Evolutionary conservation across 1,140 invertebrate genomes (phyloP).

Genomic region (Elymnias hypermnestra): DNA sequence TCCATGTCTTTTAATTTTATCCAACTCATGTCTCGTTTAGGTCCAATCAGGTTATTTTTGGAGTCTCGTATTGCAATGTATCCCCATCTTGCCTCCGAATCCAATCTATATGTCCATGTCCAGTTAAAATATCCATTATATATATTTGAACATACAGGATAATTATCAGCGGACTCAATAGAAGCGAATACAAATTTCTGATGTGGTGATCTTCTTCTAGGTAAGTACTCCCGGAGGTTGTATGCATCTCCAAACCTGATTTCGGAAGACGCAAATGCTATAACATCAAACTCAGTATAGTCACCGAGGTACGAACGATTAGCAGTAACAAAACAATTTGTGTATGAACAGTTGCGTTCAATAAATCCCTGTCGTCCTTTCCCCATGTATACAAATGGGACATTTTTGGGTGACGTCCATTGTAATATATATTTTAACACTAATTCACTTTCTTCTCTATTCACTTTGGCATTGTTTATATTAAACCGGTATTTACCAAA

Average conservation of each 20-base stretch:
- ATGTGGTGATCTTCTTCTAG: slow-evolving; percentile 31
- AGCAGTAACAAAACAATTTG: slow-evolving; percentile 47
- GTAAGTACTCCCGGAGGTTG: slow-evolving; percentile 25
- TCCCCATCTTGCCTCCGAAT: slow-evolving; percentile 70
- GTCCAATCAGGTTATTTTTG: slow-evolving; percentile 42
- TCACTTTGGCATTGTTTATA: not conserved
- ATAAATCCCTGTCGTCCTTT: slow-evolving; percentile 37
- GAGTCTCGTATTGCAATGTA: slow-evolving; percentile 52
- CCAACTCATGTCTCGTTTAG: slow-evolving; percentile 40
- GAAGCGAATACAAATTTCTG: slow-evolving; percentile 57
- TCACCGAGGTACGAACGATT: slow-evolving; percentile 34
- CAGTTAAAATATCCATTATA: slow-evolving; percentile 74
- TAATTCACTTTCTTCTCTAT: not conserved
- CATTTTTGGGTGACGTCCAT: slow-evolving; percentile 41
- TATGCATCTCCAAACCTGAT: no score
- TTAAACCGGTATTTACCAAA: no score
- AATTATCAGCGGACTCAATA: slow-evolving; percentile 59
- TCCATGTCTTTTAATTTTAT: slow-evolving; percentile 42
- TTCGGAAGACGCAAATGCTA: slow-evolving; percentile 50
- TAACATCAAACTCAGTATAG: slow-evolving; percentile 50
- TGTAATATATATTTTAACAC: slow-evolving; percentile 48
- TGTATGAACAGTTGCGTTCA: slow-evolving; percentile 36
- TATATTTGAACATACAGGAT: slow-evolving; percentile 44
- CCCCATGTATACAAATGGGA: slow-evolving; percentile 47
- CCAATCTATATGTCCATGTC: slow-evolving; percentile 80